Percentiles rank a stretch among this genome's conserved stretches.
phyloP scores from a whole-genome alignment of 2,113 vertebrate species.

The Tautogolabrus adspersus region DNA sequence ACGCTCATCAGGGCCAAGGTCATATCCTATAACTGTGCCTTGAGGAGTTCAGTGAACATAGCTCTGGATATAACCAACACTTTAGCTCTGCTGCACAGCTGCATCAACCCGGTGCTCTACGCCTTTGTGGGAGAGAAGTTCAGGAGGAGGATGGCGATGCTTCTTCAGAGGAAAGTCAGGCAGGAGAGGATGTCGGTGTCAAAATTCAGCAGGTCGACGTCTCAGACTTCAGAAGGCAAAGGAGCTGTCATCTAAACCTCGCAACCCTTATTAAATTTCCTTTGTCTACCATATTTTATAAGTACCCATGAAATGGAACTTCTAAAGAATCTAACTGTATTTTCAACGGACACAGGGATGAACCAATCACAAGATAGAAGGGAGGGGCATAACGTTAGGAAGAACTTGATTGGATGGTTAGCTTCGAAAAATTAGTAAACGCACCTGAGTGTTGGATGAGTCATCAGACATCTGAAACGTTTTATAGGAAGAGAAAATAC shows the following conservation, averaged over 20 bases:
- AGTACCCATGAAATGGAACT: no score
- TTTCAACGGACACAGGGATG: no score
- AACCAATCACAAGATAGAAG: no score
- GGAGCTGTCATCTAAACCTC: slow-evolving; percentile 52
- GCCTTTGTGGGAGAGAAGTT: slow-evolving; percentile 86
- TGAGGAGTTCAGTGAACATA: slow-evolving; percentile 30
- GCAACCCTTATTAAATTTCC: no score
- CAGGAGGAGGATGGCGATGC: slow-evolving; percentile 67
- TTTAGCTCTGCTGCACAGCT: slow-evolving; percentile 82
- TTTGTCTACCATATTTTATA: no score
- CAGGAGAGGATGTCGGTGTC: slow-evolving; percentile 48
- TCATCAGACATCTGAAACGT: no score
- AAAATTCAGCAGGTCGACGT: slow-evolving; percentile 76
- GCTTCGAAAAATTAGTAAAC: no score
- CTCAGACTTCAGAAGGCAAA: slow-evolving; percentile 71
- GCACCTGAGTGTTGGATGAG: no score
- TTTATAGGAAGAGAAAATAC: no score
- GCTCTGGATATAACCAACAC: slow-evolving; percentile 61
- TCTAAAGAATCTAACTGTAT: no score
- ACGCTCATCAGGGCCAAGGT: slow-evolving; percentile 63
- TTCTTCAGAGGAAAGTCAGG: slow-evolving; percentile 61
- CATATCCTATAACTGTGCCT: slow-evolving; percentile 45
- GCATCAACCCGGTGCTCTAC: slow-evolving; percentile 84
- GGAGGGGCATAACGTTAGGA: no score
- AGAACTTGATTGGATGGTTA: no score